Evolutionary conservation across 37 sponge, comb jelly and placozoan genomes (phyloP).

Genomic region (Halisarca cf. caerulea): DNA sequence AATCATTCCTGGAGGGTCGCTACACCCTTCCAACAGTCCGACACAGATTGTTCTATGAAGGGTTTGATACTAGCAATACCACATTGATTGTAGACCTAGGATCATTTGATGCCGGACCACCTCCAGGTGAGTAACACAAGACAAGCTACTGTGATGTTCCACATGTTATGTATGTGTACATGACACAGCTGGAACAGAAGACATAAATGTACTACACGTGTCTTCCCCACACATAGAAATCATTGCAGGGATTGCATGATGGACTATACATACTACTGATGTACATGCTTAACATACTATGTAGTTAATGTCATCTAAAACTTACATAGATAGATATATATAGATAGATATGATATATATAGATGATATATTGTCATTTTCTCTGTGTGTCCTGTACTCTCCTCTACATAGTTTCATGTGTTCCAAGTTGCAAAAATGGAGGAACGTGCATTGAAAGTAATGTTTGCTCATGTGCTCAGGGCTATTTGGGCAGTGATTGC

Average conservation of each 20-base stretch:
- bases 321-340: too few species aligned
- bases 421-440: slow-evolving; percentile 23
- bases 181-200: too few species aligned
- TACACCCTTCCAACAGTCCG: not conserved
- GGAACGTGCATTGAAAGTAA: slow-evolving; percentile 13
- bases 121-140: not conserved
- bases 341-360: too few species aligned
- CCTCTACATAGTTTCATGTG: slow-evolving; percentile 8
- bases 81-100: slow-evolving; percentile 1
- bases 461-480: not conserved
- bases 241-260: too few species aligned
- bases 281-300: not conserved
- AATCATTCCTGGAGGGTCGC: slow-evolving; percentile 7
- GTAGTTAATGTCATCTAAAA: too few species aligned
- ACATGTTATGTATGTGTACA: too few species aligned
- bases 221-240: too few species aligned
- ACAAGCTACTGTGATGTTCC: too few species aligned
- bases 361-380: too few species aligned
- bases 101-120: not conserved
- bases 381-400: too few species aligned
- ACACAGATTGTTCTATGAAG: slow-evolving; percentile 16
- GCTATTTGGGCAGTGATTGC: slow-evolving; percentile 12
- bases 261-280: not conserved
- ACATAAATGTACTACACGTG: too few species aligned
- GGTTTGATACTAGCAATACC: not conserved